Percentiles rank a stretch among this genome's conserved stretches.
phyloP scores from a whole-genome alignment of 2,113 vertebrate species.

The Xiphophorus couchianus region DNA sequence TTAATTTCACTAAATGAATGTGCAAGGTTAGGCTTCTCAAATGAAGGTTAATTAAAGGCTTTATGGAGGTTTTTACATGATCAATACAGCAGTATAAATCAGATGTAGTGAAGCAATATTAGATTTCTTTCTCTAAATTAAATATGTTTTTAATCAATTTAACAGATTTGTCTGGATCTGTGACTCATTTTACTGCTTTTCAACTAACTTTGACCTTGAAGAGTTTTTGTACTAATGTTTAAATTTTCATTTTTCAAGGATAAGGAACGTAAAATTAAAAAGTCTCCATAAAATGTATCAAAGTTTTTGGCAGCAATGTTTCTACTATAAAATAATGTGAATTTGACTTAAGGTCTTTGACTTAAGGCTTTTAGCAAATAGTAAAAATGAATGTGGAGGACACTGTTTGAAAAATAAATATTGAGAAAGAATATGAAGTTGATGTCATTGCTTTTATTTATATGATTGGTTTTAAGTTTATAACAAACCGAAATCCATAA shows the following conservation, averaged over 20 bases:
- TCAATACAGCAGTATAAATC: conserved; percentile 13
- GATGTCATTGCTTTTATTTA: background rate
- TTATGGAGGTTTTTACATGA: conserved; percentile 27
- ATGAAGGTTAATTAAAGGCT: conserved; percentile 41
- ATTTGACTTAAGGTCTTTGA: background rate
- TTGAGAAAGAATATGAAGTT: conserved; percentile 6
- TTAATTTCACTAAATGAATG: conserved; percentile 53
- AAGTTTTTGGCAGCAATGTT: background rate
- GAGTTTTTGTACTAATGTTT: too few relatives aligned
- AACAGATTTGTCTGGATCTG: too few relatives aligned
- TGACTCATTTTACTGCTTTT: background rate
- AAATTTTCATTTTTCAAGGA: background rate
- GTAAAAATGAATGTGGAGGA: background rate
- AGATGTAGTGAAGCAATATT: background rate
- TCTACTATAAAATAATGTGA: background rate
- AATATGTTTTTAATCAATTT: background rate
- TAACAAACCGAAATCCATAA: background rate
- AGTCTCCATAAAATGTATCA: too few relatives aligned
- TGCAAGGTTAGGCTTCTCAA: background rate
- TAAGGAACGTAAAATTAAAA: background rate
- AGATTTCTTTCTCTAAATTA: background rate
- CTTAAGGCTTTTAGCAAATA: background rate
- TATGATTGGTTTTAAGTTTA: background rate
- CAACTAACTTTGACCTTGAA: background rate
- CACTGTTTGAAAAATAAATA: background rate